Conservation (phyloP, 2,888 invertebrate genomes). For the Hedychridium roseum region DNA sequence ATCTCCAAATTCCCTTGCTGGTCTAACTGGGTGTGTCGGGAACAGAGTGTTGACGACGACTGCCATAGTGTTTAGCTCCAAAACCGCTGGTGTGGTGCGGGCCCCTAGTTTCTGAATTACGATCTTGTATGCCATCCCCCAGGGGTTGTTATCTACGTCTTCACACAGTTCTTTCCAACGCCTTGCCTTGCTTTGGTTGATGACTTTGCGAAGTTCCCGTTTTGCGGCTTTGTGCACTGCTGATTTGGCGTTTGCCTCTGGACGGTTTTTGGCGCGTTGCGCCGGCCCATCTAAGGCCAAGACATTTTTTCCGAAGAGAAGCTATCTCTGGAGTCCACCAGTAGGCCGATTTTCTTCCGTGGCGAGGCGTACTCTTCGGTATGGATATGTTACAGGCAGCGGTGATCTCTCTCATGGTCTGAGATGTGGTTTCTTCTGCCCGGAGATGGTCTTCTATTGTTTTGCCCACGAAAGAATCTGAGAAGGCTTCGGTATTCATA, state of each 20-base stretch:
- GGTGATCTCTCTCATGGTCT: conserved; percentile 8
- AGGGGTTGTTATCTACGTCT: conserved; percentile 29
- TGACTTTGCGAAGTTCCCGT: conserved; percentile 8
- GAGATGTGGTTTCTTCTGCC: neutral
- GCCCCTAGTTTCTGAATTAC: conserved; percentile 21
- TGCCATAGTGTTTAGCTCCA: conserved; percentile 2
- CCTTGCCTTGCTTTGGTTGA: conserved; percentile 19
- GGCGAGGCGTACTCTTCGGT: conserved; percentile 10
- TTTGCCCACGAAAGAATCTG: neutral
- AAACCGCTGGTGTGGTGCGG: too few species aligned
- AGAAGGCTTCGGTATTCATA: too few species aligned
- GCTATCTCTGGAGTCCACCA: conserved; percentile 38
- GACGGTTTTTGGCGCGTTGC: conserved; percentile 12
- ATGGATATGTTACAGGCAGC: conserved; percentile 22
- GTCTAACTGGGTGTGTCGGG: conserved; percentile 13
- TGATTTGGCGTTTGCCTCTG: neutral
- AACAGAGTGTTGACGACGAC: conserved; percentile 19
- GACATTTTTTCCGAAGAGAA: conserved; percentile 22
- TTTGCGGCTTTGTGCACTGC: conserved; percentile 12
- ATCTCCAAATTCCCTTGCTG: neutral
- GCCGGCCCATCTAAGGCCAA: conserved; percentile 15
- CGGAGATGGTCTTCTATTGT: conserved; percentile 6
- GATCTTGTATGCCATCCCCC: conserved; percentile 34
- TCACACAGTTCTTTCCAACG: conserved; percentile 30
- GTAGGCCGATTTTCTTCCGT: conserved; percentile 21